Evolutionary conservation across 2,888 invertebrate genomes (phyloP), one percentile per base, ranked within the genome.

Genomic region (Lacanobia oleracea): DNA sequence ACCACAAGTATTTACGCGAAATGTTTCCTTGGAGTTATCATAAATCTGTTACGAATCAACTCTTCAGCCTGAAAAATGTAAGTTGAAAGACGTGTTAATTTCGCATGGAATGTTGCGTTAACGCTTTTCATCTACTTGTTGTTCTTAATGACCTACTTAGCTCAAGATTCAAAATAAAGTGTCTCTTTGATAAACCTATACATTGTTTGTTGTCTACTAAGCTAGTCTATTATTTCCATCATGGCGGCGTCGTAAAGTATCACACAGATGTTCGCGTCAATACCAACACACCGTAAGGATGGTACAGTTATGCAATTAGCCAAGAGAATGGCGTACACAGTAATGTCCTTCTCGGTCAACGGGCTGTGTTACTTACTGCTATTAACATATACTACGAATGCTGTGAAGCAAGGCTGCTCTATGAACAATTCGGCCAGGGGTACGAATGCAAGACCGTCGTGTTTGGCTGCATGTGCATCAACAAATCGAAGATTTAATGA

Each of bases 251-350:
- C 62, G 77, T 81, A 77, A 84, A 85, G 82, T 86, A 74, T 85
- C 80, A 85, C 83, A 78, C 81, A 85, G 75, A 81, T 85, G 82
- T 79, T 79, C 72, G 61, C 67, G 72, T 75, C 77, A 77, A 75
- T 79, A 82, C 77, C 61, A 78, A 72, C 76, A 74, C 78, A 81
- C 77, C 70, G 83, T 79, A 83, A 86, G 81, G 79, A 88, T 86
- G 84, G 87, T 89, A 91, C 91, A 89, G 91, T 93, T 93, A 93
- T 88, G 89, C 89, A 93, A 92, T 93, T 91, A 90, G 83, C 86
- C 78, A 83, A 88, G 88, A 89, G 90, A 92, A 90, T 88, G 89
- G 88, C 81, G 89, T 75, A 81, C 82, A 74, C 75, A 83, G 86
- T 83, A 84, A 84, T 79, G 85, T 90, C 91, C 92, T 92, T 91